These are phyloP conservation scores for Prionailurus bengalensis DNA, from an alignment of 2,113 vertebrate species.

Conservation along the genomic window DNA sequence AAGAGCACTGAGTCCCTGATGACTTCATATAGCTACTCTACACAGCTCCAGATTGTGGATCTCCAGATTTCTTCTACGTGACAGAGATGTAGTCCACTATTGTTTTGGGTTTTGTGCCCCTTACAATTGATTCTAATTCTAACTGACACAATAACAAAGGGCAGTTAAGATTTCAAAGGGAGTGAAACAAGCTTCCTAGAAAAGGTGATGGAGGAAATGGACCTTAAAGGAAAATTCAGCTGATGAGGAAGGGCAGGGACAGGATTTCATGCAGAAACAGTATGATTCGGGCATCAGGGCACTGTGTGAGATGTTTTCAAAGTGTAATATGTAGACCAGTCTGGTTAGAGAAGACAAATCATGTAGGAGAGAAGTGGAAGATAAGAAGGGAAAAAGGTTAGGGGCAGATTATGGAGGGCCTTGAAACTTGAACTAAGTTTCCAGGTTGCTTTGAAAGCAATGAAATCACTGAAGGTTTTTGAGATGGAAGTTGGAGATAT, in stretches of 20 bases:
- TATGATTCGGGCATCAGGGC: not conserved
- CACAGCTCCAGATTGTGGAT: not conserved
- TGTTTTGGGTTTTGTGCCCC: not conserved
- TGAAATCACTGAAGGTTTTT: not conserved
- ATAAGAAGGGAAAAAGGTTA: not conserved
- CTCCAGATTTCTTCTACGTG: not conserved
- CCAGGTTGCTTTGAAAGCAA: slow-evolving; percentile 24
- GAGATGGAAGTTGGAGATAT: not conserved
- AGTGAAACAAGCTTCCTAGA: not conserved
- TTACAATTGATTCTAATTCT: not conserved
- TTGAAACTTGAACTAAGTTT: not conserved
- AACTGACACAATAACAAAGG: not conserved
- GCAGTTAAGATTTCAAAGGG: not conserved
- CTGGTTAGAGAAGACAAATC: not conserved
- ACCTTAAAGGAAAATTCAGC: not conserved
- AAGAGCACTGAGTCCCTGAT: not conserved
- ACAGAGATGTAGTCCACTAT: not conserved
- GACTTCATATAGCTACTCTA: not conserved
- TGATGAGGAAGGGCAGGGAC: not conserved
- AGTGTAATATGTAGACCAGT: not conserved
- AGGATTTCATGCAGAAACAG: not conserved
- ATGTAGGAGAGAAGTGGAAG: not conserved
- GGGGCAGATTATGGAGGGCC: not conserved
- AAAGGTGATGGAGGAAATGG: not conserved
- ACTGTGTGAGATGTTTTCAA: not conserved